phyloP scores from a whole-genome alignment of 1,140 invertebrate species.

The Mesaphorura yosii region DNA sequence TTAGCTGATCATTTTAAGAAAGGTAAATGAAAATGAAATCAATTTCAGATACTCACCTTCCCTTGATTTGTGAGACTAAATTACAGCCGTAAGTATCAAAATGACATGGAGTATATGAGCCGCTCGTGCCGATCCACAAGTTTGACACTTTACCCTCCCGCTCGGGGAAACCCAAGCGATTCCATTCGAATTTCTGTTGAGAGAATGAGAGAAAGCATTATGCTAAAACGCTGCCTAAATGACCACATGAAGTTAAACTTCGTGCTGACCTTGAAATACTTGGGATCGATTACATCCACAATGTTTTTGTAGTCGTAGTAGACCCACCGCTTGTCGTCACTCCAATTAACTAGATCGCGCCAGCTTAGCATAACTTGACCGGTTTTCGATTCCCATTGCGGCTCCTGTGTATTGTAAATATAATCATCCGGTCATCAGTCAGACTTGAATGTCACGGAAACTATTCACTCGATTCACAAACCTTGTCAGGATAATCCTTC shows the following conservation, averaged over 20 bases:
- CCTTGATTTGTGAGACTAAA: constrained; percentile 75
- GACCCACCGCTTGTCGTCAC: constrained; percentile 45
- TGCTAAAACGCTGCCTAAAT: too few relatives aligned
- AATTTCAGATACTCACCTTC: constrained; percentile 48
- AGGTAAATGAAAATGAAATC: not conserved
- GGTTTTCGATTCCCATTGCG: constrained; percentile 64
- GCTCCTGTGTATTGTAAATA: constrained; percentile 40
- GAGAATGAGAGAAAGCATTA: constrained; percentile 12
- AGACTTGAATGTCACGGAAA: too few relatives aligned
- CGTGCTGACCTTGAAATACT: constrained; percentile 32
- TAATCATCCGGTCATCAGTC: not conserved
- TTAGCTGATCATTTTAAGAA: constrained; percentile 7
- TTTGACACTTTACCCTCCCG: constrained; percentile 58
- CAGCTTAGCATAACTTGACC: constrained; percentile 44
- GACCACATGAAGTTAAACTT: too few relatives aligned
- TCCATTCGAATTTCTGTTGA: constrained; percentile 44
- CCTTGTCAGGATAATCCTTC: constrained; percentile 14
- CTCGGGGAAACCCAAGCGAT: constrained; percentile 58
- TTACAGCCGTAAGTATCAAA: constrained; percentile 90
- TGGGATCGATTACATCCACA: constrained; percentile 39
- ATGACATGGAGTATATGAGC: constrained; percentile 85
- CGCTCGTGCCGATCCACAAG: constrained; percentile 77
- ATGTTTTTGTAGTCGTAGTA: constrained; percentile 81
- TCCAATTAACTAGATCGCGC: constrained; percentile 47
- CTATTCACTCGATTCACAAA: not conserved